Evolutionary conservation across 2,113 vertebrate species (phyloP).

Genomic region (Pelusios castaneus): DNA sequence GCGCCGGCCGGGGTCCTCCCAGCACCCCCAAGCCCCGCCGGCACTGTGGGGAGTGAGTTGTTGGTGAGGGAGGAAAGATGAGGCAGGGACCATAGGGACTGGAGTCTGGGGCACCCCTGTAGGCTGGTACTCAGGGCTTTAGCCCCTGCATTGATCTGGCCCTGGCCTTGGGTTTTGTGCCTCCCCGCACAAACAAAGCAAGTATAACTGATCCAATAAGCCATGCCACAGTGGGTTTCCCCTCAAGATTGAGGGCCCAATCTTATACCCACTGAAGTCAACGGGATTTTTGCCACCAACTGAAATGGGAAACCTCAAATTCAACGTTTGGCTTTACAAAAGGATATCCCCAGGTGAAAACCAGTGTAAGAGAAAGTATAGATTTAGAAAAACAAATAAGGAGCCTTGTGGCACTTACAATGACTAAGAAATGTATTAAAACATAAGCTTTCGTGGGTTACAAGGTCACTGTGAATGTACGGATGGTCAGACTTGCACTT

Average conservation of each 20-base stretch:
- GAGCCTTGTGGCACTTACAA: too few relatives aligned
- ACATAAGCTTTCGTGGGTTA: too few relatives aligned
- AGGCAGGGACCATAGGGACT: too few relatives aligned
- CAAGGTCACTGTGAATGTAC: neutral
- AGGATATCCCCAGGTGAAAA: neutral
- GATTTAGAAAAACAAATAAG: neutral
- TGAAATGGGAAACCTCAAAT: neutral
- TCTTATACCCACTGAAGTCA: neutral
- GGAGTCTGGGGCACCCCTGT: too few relatives aligned
- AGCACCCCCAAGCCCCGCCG: too few relatives aligned
- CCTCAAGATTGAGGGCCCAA: neutral
- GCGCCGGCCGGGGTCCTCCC: too few relatives aligned
- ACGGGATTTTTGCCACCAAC: neutral
- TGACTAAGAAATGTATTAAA: too few relatives aligned
- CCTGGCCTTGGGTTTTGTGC: neutral
- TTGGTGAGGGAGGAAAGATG: too few relatives aligned
- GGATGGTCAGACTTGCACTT: neutral
- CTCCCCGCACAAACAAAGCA: neutral
- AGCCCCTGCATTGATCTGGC: too few relatives aligned
- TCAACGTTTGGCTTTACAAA: neutral
- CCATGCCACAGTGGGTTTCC: accelerated
- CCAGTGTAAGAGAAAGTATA: neutral
- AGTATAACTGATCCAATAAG: neutral
- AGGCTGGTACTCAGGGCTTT: too few relatives aligned
- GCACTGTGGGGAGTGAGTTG: too few relatives aligned